Conservation (phyloP, 2,888 invertebrate genomes). For the Eupeodes luniger region DNA sequence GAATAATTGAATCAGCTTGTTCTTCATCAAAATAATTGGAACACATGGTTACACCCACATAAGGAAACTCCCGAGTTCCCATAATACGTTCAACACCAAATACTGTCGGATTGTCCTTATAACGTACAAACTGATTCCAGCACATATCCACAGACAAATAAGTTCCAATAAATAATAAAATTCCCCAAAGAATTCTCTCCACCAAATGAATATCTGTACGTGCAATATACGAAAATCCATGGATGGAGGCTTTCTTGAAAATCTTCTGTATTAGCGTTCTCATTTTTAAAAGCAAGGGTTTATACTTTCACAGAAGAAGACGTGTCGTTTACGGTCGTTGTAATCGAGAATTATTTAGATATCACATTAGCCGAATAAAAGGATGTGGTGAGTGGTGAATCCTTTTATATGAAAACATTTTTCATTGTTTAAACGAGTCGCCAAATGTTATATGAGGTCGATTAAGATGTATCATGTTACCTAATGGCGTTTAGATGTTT, state of each 20-base stretch:
- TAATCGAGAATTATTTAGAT: neutral
- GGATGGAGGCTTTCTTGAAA: constrained; percentile 80
- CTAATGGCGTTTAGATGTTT: constrained; percentile 72
- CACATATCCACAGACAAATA: constrained; percentile 79
- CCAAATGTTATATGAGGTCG: constrained; percentile 11
- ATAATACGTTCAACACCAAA: constrained; percentile 85
- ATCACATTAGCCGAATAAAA: neutral
- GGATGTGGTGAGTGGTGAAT: neutral
- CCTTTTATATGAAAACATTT: constrained; percentile 49
- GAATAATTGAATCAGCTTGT: constrained; percentile 79
- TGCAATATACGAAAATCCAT: constrained; percentile 81
- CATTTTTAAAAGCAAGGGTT: constrained; percentile 38
- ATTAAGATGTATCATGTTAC: constrained; percentile 37
- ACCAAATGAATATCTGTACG: constrained; percentile 80
- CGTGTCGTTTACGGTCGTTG: neutral
- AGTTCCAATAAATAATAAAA: constrained; percentile 78
- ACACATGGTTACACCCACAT: constrained; percentile 85
- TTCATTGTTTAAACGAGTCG: neutral
- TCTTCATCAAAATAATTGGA: constrained; percentile 82
- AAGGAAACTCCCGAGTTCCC: constrained; percentile 84
- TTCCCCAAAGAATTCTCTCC: constrained; percentile 81
- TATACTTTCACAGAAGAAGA: neutral
- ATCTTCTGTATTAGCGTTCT: constrained; percentile 72
- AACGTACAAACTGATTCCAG: constrained; percentile 83
- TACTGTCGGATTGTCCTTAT: constrained; percentile 85